Base-by-base conservation (phyloP, 2,113 vertebrate genomes). In the Anhinga rufa region DNA sequence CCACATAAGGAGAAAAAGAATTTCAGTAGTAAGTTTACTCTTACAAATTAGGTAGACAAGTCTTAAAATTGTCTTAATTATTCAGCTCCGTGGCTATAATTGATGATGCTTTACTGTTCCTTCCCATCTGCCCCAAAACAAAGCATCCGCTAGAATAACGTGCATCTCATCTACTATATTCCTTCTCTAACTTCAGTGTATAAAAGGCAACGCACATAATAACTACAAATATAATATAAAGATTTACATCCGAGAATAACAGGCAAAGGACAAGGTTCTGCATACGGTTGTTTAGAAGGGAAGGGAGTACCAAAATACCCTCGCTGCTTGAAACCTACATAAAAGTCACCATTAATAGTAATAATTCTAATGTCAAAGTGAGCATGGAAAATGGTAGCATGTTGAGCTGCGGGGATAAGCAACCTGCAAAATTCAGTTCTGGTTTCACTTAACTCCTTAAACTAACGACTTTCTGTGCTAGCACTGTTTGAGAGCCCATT, bases 401-500 rank as follows among this genome's bases (percentile, higher is more conserved):
- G 48, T 62, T 44, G 26, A 26, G 49, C 54, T 38, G n/a, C 6
- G 38, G n/a, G 62, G 17, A 48, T 6, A 64, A 61, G 18, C 26
- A 49, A 34, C 36, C 24, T 15, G 9, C 46, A 58, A 34, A 88
- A 48, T 28, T 28, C 46, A 32, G 46, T 40, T 90, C 29, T 29
- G 10, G 24, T 21, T 64, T 51, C 46, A 21, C 24, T 18, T 31
- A 12, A 25, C 10, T 66, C 31, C 6, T 49, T 20, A 38, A 76
- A 31, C 14, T 2, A 25, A 12, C 14, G 36, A 5, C 29, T 15
- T 57, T 24, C 51, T 57, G 28, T 11, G 34, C 28, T 51, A 20
- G 7, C 7, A 4, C 40, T 7, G 4, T 31, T 48, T 46, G 31
- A 54, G 16, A 8, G 18, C 3, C 29, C 1, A 0, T 22, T 15